Evolutionary conservation across 30 jellyfish, hydroid and myxozoan species (phyloP).

Genomic region (Hydractinia symbiolongicarpus): DNA sequence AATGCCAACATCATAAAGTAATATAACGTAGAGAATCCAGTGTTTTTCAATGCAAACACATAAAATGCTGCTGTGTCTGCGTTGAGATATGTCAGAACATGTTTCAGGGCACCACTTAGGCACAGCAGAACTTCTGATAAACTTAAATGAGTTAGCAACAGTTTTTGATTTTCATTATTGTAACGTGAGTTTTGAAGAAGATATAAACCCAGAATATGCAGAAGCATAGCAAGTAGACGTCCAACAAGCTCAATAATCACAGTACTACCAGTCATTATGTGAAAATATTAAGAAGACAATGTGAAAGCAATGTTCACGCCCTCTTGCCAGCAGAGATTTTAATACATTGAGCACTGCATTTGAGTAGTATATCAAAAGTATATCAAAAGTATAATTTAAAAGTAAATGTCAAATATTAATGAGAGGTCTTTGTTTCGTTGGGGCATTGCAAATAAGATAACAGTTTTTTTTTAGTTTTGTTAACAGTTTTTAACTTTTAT

Average conservation of each 20-base stretch:
- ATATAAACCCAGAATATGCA: neutral
- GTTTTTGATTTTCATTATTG: neutral
- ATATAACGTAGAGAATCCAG: neutral
- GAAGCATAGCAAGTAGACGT: neutral
- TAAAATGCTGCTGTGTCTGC: neutral
- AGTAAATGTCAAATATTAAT: no score
- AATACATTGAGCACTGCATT: no score
- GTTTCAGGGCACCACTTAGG: neutral
- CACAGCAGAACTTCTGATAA: constrained; percentile 8
- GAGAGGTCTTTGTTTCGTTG: no score
- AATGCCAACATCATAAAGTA: neutral
- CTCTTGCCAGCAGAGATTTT: no score
- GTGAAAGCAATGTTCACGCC: no score
- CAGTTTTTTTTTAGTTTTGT: no score
- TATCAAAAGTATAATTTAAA: no score
- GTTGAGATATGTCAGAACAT: neutral
- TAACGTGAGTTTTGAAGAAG: neutral
- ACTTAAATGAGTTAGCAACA: neutral
- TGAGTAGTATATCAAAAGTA: no score
- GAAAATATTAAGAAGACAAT: no score
- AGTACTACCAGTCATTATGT: no score
- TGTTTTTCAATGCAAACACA: neutral
- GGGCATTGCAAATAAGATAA: no score
- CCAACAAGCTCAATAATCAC: neutral
- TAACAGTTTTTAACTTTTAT: no score